Percentiles rank a stretch among this genome's conserved stretches.
Conservation (phyloP, 2,888 invertebrate genomes). For the Pterobdella sp. region DNA sequence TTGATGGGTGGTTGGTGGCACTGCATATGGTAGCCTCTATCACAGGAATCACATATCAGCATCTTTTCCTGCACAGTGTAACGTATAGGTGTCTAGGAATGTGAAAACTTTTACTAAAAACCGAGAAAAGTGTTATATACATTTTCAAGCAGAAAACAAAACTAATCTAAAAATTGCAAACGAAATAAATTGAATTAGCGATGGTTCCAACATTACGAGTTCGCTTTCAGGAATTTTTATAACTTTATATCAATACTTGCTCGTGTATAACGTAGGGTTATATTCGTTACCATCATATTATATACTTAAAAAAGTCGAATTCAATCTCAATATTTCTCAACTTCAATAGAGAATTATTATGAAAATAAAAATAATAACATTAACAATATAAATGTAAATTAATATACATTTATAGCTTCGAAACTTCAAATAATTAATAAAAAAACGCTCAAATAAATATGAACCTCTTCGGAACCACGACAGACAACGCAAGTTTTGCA, state of each 20-base stretch:
- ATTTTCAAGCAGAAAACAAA: background rate
- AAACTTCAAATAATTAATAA: background rate
- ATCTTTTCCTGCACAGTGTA: constrained; percentile 20
- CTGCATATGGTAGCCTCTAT: constrained; percentile 27
- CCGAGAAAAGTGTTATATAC: too few relatives aligned
- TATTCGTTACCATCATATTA: too few relatives aligned
- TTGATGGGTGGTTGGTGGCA: constrained; percentile 27
- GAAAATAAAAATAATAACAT: background rate
- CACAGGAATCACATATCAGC: constrained; percentile 27
- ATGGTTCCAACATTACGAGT: too few relatives aligned
- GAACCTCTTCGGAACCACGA: background rate
- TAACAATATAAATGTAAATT: background rate
- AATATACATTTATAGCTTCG: background rate
- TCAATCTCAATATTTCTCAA: too few relatives aligned
- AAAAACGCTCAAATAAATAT: background rate
- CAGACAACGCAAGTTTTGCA: constrained; percentile 28
- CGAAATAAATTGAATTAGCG: too few relatives aligned
- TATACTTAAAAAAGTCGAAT: too few relatives aligned
- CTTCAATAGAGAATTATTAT: background rate
- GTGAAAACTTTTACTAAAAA: too few relatives aligned
- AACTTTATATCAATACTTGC: too few relatives aligned
- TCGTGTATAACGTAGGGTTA: too few relatives aligned
- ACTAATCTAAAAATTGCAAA: background rate
- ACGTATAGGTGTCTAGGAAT: background rate
- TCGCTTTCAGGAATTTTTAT: too few relatives aligned